These are phyloP conservation scores for Eupristina koningsbergeri DNA, from an alignment of 1,140 invertebrate species.

Conservation along the genomic window DNA sequence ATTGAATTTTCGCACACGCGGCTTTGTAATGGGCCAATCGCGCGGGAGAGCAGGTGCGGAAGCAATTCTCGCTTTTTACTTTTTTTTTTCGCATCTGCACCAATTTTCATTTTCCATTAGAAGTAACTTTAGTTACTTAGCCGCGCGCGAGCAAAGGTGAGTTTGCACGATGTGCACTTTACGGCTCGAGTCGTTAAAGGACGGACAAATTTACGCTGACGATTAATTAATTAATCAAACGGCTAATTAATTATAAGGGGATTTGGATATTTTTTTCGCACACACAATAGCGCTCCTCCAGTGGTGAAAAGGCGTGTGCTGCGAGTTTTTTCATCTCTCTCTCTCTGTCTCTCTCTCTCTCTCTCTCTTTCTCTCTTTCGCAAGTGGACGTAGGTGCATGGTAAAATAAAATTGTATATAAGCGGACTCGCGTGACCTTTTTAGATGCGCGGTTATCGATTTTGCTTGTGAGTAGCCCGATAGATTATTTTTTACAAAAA, in stretches of 20 bases:
- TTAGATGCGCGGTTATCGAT: constrained; percentile 48
- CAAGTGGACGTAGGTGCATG: constrained; percentile 11
- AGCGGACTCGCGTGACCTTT: constrained; percentile 41
- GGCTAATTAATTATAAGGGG: background rate
- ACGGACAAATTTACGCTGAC: background rate
- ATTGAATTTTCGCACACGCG: background rate
- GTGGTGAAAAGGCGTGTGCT: background rate
- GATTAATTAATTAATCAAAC: no score
- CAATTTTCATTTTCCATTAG: constrained; percentile 22
- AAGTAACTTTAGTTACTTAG: constrained; percentile 27
- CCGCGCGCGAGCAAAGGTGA: constrained; percentile 12
- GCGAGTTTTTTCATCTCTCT: constrained; percentile 6
- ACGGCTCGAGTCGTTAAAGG: background rate
- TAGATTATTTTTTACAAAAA: constrained; percentile 23
- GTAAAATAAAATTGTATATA: constrained; percentile 30
- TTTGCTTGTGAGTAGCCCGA: constrained; percentile 30
- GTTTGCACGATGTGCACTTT: constrained; percentile 3
- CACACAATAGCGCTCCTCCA: background rate
- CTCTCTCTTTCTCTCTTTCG: constrained; percentile 7
- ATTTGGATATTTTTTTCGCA: background rate
- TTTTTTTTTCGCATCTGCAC: background rate
- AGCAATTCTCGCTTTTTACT: background rate
- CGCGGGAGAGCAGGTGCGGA: constrained; percentile 2
- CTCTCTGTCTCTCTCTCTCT: background rate
- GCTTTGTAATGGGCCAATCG: background rate